These are phyloP conservation scores for Melanostigma gelatinosum DNA, from an alignment of 2,113 vertebrate genomes.

Conservation along the genomic window DNA sequence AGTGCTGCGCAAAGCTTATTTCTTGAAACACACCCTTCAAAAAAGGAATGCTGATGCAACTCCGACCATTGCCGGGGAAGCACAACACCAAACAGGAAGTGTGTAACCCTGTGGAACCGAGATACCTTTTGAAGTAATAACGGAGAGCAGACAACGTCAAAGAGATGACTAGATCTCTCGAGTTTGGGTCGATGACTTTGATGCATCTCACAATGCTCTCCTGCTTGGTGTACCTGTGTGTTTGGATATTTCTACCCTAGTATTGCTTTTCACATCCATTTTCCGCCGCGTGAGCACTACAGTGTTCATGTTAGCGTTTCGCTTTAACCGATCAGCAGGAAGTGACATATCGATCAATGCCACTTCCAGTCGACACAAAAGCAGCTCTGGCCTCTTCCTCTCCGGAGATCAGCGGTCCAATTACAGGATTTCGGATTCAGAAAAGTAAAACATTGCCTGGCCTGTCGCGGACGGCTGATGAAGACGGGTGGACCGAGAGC, in stretches of 20 bases:
- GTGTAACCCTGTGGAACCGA: constrained; percentile 23
- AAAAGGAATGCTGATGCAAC: constrained; percentile 10
- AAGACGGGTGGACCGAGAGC: neutral
- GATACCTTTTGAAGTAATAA: constrained; percentile 26
- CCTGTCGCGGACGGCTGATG: neutral
- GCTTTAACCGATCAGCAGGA: neutral
- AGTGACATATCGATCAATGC: neutral
- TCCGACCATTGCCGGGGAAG: neutral
- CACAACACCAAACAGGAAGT: constrained; percentile 15
- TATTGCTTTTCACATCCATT: neutral
- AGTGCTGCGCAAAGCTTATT: neutral
- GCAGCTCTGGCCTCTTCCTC: neutral
- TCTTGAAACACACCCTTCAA: constrained; percentile 6
- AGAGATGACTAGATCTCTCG: neutral
- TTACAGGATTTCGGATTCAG: neutral
- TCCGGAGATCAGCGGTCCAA: neutral
- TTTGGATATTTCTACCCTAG: too few relatives aligned
- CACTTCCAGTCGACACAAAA: neutral
- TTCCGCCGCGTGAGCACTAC: neutral
- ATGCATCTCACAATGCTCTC: constrained; percentile 6
- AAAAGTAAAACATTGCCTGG: neutral
- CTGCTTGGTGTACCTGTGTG: neutral
- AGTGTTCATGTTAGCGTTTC: neutral
- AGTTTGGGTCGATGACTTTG: constrained; percentile 15
- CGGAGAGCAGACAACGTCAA: constrained; percentile 3